Evolutionary conservation across 2,888 invertebrate genomes (phyloP).

Genomic region (Cryptus viduatorius): DNA sequence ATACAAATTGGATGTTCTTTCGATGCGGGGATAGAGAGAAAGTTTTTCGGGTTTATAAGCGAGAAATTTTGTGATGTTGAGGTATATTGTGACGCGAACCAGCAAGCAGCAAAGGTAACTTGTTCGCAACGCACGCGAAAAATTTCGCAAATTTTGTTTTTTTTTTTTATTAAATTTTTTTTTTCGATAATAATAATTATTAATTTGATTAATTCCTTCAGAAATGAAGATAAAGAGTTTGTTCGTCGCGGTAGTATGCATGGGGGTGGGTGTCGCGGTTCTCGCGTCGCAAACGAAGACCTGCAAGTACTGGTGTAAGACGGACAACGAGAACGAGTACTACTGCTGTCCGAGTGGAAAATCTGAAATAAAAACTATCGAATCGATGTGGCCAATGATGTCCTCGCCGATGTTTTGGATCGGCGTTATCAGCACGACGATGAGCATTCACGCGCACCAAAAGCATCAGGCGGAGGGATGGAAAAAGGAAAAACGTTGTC

Average conservation of each 20-base stretch:
- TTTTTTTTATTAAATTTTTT: not conserved
- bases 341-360: constrained; percentile 75
- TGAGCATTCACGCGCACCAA: constrained; percentile 22
- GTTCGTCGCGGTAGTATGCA: not conserved
- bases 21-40: constrained; percentile 29
- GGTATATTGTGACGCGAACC: constrained; percentile 26
- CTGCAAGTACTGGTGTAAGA: constrained; percentile 77
- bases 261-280: not conserved
- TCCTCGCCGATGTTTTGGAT: constrained; percentile 70
- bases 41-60: constrained; percentile 61
- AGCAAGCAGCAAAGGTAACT: not conserved
- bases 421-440: constrained; percentile 43
- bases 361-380: constrained; percentile 39
- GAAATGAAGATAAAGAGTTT: constrained; percentile 4
- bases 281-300: constrained; percentile 11
- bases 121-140: not conserved
- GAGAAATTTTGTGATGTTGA: not conserved
- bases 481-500: constrained; percentile 68
- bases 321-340: constrained; percentile 60
- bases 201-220: not conserved
- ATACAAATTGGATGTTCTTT: not conserved
- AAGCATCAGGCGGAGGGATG: constrained; percentile 45
- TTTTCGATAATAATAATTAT: not conserved
- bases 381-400: constrained; percentile 62
- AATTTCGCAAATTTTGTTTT: too few species aligned